phyloP scores from a whole-genome alignment of 2,797 vertebrate genomes.

The Hyperoplus immaculatus region DNA sequence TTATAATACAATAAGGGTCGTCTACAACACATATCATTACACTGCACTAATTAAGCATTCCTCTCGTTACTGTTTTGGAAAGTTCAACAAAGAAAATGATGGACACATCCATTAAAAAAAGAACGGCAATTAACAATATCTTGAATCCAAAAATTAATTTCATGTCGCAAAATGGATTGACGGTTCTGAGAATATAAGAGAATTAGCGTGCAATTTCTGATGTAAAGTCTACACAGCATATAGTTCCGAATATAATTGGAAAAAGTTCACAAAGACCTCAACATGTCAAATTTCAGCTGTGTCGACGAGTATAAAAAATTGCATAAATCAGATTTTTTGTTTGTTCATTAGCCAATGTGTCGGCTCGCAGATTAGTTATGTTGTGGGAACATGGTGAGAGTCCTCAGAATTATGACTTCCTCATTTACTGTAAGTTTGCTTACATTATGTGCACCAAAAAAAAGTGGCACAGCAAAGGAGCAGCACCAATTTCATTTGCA shows the following conservation, averaged over 20 bases:
- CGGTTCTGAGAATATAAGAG: conserved; percentile 54
- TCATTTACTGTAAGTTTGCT: conserved; percentile 59
- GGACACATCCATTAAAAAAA: conserved; percentile 81
- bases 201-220: conserved; percentile 68
- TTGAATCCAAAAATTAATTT: conserved; percentile 73
- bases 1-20: conserved; percentile 18
- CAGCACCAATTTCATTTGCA: conserved; percentile 29
- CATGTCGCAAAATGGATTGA: conserved; percentile 71
- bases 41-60: conserved; percentile 73
- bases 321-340: conserved; percentile 69
- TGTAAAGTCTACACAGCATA: conserved; percentile 52
- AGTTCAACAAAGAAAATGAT: conserved; percentile 74
- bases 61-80: conserved; percentile 53
- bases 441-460: conserved; percentile 52
- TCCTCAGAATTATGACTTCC: conserved; percentile 58
- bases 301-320: conserved; percentile 75
- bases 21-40: conserved; percentile 50
- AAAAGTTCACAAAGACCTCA: conserved; percentile 75
- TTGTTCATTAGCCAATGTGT: conserved; percentile 71
- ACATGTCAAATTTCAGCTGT: conserved; percentile 75
- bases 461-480: conserved; percentile 52
- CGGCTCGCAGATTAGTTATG: conserved; percentile 69
- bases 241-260: conserved; percentile 74
- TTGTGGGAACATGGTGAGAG: conserved; percentile 53
- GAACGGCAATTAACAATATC: conserved; percentile 70